These are phyloP conservation scores for Aphidius ervi DNA, from an alignment of 1,140 invertebrate species.

Conservation along the genomic window DNA sequence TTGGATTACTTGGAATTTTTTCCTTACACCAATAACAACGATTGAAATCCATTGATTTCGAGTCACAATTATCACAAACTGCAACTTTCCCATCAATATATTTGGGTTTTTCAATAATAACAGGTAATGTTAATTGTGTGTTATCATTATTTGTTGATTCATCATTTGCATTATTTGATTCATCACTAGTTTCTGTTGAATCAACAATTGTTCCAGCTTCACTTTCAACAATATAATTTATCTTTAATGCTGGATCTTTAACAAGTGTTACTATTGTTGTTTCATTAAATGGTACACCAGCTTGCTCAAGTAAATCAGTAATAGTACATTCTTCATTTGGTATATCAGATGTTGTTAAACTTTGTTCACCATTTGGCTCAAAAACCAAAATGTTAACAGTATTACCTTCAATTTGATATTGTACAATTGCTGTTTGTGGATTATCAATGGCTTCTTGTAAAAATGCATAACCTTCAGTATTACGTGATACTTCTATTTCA, in stretches of 20 bases:
- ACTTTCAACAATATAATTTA: conserved; percentile 70
- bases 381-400: too few relatives aligned
- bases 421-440: too few relatives aligned
- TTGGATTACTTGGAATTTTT: conserved; percentile 49
- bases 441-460: too few relatives aligned
- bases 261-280: conserved; percentile 67
- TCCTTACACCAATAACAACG: conserved; percentile 63
- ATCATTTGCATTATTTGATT: conserved; percentile 19
- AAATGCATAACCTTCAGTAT: too few relatives aligned
- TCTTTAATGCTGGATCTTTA: conserved; percentile 63
- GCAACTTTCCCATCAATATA: conserved; percentile 22
- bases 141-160: conserved; percentile 38
- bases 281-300: conserved; percentile 37
- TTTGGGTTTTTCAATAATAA: conserved; percentile 28
- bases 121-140: conserved; percentile 30
- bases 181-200: conserved; percentile 9
- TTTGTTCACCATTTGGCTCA: too few relatives aligned
- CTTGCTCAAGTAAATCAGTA: conserved; percentile 73
- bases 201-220: conserved; percentile 18
- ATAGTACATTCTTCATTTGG: conserved; percentile 74
- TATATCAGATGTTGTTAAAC: conserved; percentile 48
- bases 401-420: too few relatives aligned
- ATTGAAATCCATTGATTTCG: conserved; percentile 62
- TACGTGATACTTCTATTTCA: too few relatives aligned
- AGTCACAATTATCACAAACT: too few relatives aligned